Conservation (phyloP, 2,113 vertebrate species). For the Camelus bactrianus region DNA sequence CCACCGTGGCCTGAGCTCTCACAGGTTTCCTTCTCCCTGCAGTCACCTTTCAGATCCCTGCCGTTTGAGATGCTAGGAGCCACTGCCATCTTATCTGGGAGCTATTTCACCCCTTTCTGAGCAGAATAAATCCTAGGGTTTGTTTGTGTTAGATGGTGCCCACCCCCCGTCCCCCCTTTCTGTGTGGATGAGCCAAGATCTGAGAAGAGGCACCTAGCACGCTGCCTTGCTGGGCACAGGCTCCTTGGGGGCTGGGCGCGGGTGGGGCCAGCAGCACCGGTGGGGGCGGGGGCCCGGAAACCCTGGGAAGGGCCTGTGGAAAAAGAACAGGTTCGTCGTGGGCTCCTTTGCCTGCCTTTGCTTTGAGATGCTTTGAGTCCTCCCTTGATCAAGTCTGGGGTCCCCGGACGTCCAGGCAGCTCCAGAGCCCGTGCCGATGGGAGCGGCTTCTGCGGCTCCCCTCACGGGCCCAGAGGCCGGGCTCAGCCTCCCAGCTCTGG, state of each 20-base stretch:
- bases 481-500: neutral
- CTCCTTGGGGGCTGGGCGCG: neutral
- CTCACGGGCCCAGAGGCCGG: neutral
- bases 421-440: neutral
- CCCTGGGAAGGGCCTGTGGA: neutral
- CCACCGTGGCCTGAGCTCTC: neutral
- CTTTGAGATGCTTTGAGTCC: slow-evolving; percentile 64
- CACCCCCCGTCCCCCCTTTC: neutral
- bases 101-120: neutral
- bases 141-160: slow-evolving; percentile 7
- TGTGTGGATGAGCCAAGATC: neutral
- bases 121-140: neutral
- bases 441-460: neutral
- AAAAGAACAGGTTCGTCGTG: neutral
- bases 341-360: slow-evolving; percentile 52
- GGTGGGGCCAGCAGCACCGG: neutral
- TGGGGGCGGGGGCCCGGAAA: neutral
- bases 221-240: neutral
- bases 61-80: neutral
- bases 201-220: neutral
- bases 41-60: slow-evolving; percentile 42
- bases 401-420: slow-evolving; percentile 16
- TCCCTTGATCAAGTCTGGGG: slow-evolving; percentile 62
- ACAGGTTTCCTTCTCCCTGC: neutral
- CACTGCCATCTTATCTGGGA: neutral